Base-by-base conservation (phyloP, 2,113 vertebrate genomes). In the Lophura nycthemera region DNA sequence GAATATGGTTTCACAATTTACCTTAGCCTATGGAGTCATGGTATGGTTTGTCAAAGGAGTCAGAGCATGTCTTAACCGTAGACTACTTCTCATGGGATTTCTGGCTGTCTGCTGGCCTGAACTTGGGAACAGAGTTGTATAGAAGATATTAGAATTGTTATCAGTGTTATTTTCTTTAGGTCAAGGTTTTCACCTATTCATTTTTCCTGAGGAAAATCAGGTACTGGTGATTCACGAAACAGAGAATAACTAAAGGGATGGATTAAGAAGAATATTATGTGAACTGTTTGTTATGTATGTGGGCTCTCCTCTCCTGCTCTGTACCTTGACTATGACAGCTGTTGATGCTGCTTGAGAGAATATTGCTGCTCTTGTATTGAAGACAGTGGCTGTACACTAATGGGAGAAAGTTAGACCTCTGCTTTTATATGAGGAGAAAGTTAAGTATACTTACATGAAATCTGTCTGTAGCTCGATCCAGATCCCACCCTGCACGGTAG, bases 401-500 rank as follows among this genome's bases (percentile, higher is more conserved):
- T 0, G 21, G 8, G 5, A 56, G 29, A 83, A 75, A 11, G 54
- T 24, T 7, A 75, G 11, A 14, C 0, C 2, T 7, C 16, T 45
- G 6, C 17, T 81, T 83, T 50, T n/a, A 27, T n/a, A 8, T 0
- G 4, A 75, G 15, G 11, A 65, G 22, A 60, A 74, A 25, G 22
- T 45, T 32, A 42, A 29, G 20, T 20, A 29, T 32, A 15, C 21
- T 52, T 50, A 57, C 6, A 45, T 8, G 4, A 84, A 60, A 86
- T 22, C 29, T 16, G 9, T 7, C 18, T 45, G 27, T 8, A 67
- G 14, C 10, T 19, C 47, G 13, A 8, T 22, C 15, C 56, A 47
- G 7, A 52, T 69, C 69, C 64, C 69, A 36, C 11, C 74, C 14
- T 71, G 19, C 12, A 16, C 5, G 7, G 10, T 8, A 59, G 42